Base-by-base conservation (phyloP, 2,797 vertebrate genomes). In the Coccyzus lansbergi region DNA sequence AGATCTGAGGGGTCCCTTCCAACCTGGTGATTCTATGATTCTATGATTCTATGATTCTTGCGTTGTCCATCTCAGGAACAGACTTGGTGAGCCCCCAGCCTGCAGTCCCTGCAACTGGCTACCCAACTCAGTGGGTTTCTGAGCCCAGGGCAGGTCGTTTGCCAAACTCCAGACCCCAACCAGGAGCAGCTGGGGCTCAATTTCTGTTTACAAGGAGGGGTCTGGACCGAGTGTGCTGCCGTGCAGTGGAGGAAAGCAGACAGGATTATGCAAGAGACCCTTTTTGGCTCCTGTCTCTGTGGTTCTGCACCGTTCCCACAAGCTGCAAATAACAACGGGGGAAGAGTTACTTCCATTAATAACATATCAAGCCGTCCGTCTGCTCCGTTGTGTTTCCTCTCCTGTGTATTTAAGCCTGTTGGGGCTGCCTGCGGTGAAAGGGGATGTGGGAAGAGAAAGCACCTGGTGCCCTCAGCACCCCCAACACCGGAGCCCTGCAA, bases 31-130 rank as follows among this genome's bases (percentile, higher is more conserved):
- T n/a, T n/a, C n/a, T n/a, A n/a, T n/a, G n/a, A n/a, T n/a, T n/a
- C n/a, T n/a, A n/a, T n/a, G n/a, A n/a, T n/a, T n/a, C n/a, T n/a
- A n/a, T n/a, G n/a, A n/a, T n/a, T n/a, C n/a, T 33, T 64, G 29
- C 11, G 38, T 16, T 44, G 46, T 74, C 38, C 68, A 82, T 34
- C 53, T 48, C 1, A 0, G 36, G 44, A 33, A 46, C 9, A 5
- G 4, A 13, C 1, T 2, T 10, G 33, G 64, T 2, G 22, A 62
- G 40, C 33, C 29, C 49, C 8, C 0, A 0, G 24, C 55, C 51
- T 15, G 38, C 33, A 79, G 52, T 26, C 51, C 29, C 36, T 6
- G 0, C 2, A 1, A 55, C 42, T 4, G 2, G n/a, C 12, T 18
- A 58, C 38, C 1, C 1, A 56, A 24, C 56, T 34, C 15, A 1